Evolutionary conservation across 2,113 vertebrate species (phyloP).

Genomic region (Hyla sarda): DNA sequence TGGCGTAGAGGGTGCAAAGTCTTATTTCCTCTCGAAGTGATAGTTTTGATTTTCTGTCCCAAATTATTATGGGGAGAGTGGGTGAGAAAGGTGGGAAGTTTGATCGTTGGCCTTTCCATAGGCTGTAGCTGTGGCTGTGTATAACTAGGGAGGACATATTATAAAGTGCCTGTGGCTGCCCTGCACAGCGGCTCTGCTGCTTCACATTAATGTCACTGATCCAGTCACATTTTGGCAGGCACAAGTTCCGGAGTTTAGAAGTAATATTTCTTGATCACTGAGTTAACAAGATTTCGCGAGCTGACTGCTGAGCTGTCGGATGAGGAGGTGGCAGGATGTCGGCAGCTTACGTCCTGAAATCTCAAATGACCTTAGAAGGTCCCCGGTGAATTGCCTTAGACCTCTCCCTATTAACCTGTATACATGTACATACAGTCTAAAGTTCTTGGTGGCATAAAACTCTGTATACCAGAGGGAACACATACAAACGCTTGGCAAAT

Average conservation of each 20-base stretch:
- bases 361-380: background rate
- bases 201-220: slow-evolving; percentile 57
- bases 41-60: slow-evolving; percentile 24
- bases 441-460: no score
- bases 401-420: background rate
- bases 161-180: slow-evolving; percentile 35
- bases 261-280: slow-evolving; percentile 17
- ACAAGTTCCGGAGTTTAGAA: slow-evolving; percentile 23
- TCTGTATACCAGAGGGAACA: no score
- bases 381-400: background rate
- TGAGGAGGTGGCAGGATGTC: background rate
- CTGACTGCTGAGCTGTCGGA: background rate
- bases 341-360: background rate
- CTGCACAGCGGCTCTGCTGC: slow-evolving; percentile 26
- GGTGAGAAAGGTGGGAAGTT: background rate
- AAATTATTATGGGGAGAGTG: background rate
- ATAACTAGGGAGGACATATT: slow-evolving; percentile 21
- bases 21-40: background rate
- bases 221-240: slow-evolving; percentile 50
- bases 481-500: no score
- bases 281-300: slow-evolving; percentile 13
- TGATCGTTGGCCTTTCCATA: slow-evolving; percentile 20
- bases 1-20: background rate
- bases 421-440: background rate
- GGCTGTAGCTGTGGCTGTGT: slow-evolving; percentile 4